Evolutionary conservation across 2,888 invertebrate genomes (phyloP), one percentile per base, ranked within the genome.

Genomic region (Parnassius mnemosyne): DNA sequence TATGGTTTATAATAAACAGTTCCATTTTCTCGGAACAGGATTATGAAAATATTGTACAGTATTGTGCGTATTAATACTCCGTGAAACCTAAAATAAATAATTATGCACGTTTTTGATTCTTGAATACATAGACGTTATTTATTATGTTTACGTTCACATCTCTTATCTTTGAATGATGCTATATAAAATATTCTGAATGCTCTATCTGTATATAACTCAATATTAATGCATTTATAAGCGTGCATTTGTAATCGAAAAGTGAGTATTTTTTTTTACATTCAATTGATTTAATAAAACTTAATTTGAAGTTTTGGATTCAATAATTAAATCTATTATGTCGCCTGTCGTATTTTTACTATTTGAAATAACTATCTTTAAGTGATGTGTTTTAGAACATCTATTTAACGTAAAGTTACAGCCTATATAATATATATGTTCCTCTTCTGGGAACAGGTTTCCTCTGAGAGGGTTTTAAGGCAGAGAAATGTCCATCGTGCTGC

Each of bases 181-280:
- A 69, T 72, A 70, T 71, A 73, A 72, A 73, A 72, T 66, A 67
- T 65, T 65, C 61, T 65, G 62, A 55, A 57, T 52, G 55, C 67
- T 65, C 57, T 55, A 61, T 62, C 67, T 65, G 56, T 55, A 61
- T 62, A 16, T 16, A 16, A 16, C 16, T 16, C 16, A 16, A 16
- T 16, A 51, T 59, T 44, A 54, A 42, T 66, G 61, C 66, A 68
- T 60, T 68, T 57, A 65, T 62, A 68, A 43, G 3, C 2, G 51
- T 55, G 54, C 11, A 41, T 59, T 54, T 51, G 13, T 49, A 49
- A 57, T 46, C 53, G 16, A 41, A 47, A n/a, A 47, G 49, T 49
- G 43, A 62, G 61, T 62, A 57, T 2, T 46, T 12, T 53, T 44
- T 59, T 53, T 9, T 7, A 53, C 41, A 46, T 43, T 7, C 34